phyloP scores from a whole-genome alignment of 1,140 invertebrate species.

The Drosophila paulistorum region DNA sequence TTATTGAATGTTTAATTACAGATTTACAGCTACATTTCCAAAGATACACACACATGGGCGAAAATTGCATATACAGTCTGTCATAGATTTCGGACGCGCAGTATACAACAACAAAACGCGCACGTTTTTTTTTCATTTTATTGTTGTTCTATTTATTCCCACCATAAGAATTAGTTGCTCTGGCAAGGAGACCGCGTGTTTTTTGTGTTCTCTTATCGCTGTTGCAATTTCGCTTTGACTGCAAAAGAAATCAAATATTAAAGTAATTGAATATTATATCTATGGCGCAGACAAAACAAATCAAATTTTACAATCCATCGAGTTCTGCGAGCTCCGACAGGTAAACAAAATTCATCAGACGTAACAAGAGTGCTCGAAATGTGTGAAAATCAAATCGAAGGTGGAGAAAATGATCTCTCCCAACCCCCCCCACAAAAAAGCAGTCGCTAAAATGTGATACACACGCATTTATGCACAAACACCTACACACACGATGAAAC shows the following conservation, averaged over 20 bases:
- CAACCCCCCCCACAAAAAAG: conserved; percentile 45
- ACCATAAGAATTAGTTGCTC: background rate
- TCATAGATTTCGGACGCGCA: conserved; percentile 2
- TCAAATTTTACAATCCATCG: conserved; percentile 86
- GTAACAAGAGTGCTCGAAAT: conserved; percentile 33
- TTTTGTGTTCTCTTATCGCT: conserved; percentile 1
- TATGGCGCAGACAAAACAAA: conserved; percentile 75
- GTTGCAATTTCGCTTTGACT: background rate
- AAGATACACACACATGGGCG: background rate
- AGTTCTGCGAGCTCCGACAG: conserved; percentile 93
- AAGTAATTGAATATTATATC: conserved; percentile 58
- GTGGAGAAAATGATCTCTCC: conserved; percentile 22
- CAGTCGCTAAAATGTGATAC: conserved; percentile 53
- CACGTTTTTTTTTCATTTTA: conserved; percentile 26
- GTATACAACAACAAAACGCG: conserved; percentile 22
- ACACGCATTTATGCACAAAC: conserved; percentile 23
- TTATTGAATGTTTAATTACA: conserved; percentile 2
- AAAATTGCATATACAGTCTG: background rate
- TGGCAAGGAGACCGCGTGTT: conserved; percentile 4
- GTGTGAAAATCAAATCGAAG: conserved; percentile 25
- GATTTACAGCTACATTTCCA: background rate
- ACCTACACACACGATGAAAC: conserved; percentile 6
- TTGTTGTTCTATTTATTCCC: conserved; percentile 22
- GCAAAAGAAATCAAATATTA: conserved; percentile 8
- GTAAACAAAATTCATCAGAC: conserved; percentile 83